These are phyloP conservation scores for Pachypanchax playfairii DNA, from an alignment of 2,113 vertebrate genomes.

Conservation along the genomic window DNA sequence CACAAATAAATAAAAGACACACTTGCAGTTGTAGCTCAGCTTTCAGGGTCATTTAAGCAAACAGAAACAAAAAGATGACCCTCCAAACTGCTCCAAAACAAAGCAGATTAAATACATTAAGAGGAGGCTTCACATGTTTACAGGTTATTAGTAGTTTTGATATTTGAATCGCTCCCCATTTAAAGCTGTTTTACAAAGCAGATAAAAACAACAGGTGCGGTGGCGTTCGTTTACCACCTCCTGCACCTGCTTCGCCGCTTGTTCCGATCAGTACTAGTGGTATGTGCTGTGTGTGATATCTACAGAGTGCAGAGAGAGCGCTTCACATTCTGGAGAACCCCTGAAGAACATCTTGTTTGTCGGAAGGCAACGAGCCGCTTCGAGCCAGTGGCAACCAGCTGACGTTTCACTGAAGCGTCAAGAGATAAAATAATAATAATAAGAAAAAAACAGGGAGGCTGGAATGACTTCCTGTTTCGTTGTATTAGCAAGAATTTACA, in stretches of 20 bases:
- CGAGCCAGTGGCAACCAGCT: slow-evolving; percentile 36
- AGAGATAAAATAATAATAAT: not conserved
- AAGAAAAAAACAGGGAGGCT: not conserved
- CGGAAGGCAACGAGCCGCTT: slow-evolving; percentile 68
- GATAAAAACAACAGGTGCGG: slow-evolving; percentile 39
- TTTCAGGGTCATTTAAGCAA: slow-evolving; percentile 62
- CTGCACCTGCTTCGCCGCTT: slow-evolving; percentile 20
- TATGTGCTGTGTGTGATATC: not conserved
- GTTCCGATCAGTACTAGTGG: not conserved
- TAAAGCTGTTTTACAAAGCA: slow-evolving; percentile 43
- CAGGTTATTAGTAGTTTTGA: slow-evolving; percentile 65
- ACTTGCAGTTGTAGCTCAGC: slow-evolving; percentile 68
- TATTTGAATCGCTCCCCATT: slow-evolving; percentile 28
- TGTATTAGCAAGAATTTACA: slow-evolving; percentile 13
- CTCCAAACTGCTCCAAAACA: slow-evolving; percentile 45
- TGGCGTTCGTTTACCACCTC: slow-evolving; percentile 30
- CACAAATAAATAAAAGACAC: slow-evolving; percentile 87
- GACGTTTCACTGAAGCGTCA: slow-evolving; percentile 39
- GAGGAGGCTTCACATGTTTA: slow-evolving; percentile 68
- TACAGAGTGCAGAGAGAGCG: slow-evolving; percentile 15
- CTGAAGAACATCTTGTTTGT: slow-evolving; percentile 59
- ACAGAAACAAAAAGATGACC: slow-evolving; percentile 42
- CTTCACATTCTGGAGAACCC: slow-evolving; percentile 64
- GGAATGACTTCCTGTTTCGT: not conserved
- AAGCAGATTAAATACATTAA: slow-evolving; percentile 72